Evolutionary conservation across 2,113 vertebrate species (phyloP).

Genomic region (Atherinomorus stipes): DNA sequence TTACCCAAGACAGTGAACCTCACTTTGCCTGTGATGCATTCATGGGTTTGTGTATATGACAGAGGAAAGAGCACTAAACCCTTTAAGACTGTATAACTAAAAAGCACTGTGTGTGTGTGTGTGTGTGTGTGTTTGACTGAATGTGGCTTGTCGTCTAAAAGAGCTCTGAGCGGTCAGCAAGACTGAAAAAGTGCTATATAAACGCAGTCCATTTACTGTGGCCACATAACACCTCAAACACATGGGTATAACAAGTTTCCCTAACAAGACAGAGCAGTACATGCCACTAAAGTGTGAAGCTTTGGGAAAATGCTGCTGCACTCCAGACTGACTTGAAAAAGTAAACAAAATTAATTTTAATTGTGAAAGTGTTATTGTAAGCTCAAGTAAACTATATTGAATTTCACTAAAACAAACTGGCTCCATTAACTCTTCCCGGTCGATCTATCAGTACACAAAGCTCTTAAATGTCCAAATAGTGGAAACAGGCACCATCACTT

Average conservation of each 20-base stretch:
- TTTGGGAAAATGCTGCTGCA: background rate
- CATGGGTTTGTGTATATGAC: too few species aligned
- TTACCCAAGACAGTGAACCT: too few species aligned
- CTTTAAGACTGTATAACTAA: too few species aligned
- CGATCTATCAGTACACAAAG: slow-evolving; percentile 20
- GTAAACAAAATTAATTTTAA: background rate
- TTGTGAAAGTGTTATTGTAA: slow-evolving; percentile 3
- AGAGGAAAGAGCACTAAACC: too few species aligned
- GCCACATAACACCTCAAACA: background rate
- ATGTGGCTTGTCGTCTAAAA: background rate
- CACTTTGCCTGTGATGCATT: too few species aligned
- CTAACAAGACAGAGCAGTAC: background rate
- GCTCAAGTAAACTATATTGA: slow-evolving; percentile 2
- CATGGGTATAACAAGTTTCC: background rate
- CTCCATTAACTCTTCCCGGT: background rate
- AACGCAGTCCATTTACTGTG: background rate
- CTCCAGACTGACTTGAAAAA: background rate
- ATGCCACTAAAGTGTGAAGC: background rate
- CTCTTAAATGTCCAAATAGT: slow-evolving; percentile 24
- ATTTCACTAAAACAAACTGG: slow-evolving; percentile 4
- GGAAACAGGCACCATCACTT: slow-evolving; percentile 34
- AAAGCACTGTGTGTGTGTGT: too few species aligned
- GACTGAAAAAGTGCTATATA: background rate
- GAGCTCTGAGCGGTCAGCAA: background rate
- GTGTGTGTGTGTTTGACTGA: too few species aligned